Evolutionary conservation across 2,113 vertebrate genomes (phyloP), one percentile per base, ranked within the genome.

Genomic region (Bufo bufo): DNA sequence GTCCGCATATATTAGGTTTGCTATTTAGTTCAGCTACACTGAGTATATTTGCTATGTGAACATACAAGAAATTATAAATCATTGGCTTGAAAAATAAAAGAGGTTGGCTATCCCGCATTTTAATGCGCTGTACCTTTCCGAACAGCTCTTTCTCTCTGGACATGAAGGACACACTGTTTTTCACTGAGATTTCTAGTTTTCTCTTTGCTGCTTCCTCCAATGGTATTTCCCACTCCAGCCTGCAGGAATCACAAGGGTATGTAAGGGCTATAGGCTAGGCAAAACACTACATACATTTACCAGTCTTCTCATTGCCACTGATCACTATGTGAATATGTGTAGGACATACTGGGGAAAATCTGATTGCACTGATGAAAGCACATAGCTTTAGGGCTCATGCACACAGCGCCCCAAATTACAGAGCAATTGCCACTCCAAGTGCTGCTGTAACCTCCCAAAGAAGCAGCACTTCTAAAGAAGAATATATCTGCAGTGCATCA

Each of bases 221-320:
- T 59, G 96, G 90, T 77, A 99, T 84, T n/a, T 96, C 96, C 94
- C 97, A 98, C 87, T 99, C 97, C 90, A 98, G 97, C 92, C 97
- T 98, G 84, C 17, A 69, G 12, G 6, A 65, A 72, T 33, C 12
- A 72, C 20, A 84, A 82, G 3, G 20, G 13, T 84, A 54, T 45
- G 13, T 43, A 3, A 75, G 47, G 8, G 47, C 33, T 14, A 16
- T 13, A 16, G 14, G 66, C 56, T 52, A 5, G 5, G 12, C 4
- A 65, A 9, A 1, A n/a, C n/a, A 13, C 5, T 72, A 45, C 23
- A 71, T 11, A 71, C 33, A 72, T 23, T 72, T 66, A 23, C 63
- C 23, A 13, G 23, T 71, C 33, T 2, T 43, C 14, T 8, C 11
- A 45, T 17, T 16, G 20, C 33, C 20, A 71, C 23, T 4, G 13